Evolutionary conservation across 2,797 vertebrate species (phyloP).

Genomic region (Onychomys torridus): DNA sequence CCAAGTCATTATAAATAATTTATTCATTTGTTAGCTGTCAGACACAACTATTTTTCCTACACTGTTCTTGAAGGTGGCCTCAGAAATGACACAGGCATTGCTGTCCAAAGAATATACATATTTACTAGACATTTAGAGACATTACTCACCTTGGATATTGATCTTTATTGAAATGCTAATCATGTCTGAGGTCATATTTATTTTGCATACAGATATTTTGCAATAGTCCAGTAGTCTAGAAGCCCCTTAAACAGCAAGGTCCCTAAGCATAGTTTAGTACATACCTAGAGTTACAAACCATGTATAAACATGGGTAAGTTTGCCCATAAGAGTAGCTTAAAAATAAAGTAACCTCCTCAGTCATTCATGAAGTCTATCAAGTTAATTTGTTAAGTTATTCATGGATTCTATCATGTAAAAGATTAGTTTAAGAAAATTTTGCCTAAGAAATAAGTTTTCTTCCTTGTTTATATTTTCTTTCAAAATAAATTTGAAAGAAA

Average conservation of each 20-base stretch:
- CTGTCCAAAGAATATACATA: slow-evolving; percentile 71
- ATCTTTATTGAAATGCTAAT: slow-evolving; percentile 72
- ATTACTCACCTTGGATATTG: slow-evolving; percentile 66
- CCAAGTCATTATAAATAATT: slow-evolving; percentile 84
- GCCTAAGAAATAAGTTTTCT: not conserved
- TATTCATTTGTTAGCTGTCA: slow-evolving; percentile 83
- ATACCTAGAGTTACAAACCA: not conserved
- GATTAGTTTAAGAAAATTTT: not conserved
- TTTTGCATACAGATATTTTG: slow-evolving; percentile 55
- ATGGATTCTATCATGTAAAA: not conserved
- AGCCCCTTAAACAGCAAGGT: slow-evolving; percentile 1
- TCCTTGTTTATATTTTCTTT: not conserved
- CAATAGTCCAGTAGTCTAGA: not conserved
- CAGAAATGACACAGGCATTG: slow-evolving; percentile 74
- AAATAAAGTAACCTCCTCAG: not conserved
- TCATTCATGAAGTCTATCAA: not conserved
- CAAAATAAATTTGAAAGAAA: slow-evolving; percentile 32
- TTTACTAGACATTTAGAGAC: slow-evolving; percentile 77
- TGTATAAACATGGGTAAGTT: not conserved
- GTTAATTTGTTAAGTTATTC: not conserved
- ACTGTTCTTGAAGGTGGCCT: slow-evolving; percentile 71
- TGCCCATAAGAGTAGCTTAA: not conserved
- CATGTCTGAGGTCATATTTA: slow-evolving; percentile 51
- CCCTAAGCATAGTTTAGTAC: not conserved
- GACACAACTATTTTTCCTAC: slow-evolving; percentile 7